Percentiles rank a stretch among this genome's conserved stretches.
These are phyloP conservation scores for Brachyhypopomus occidentalis DNA, from an alignment of 2,113 vertebrate species.

Conservation along the genomic window DNA sequence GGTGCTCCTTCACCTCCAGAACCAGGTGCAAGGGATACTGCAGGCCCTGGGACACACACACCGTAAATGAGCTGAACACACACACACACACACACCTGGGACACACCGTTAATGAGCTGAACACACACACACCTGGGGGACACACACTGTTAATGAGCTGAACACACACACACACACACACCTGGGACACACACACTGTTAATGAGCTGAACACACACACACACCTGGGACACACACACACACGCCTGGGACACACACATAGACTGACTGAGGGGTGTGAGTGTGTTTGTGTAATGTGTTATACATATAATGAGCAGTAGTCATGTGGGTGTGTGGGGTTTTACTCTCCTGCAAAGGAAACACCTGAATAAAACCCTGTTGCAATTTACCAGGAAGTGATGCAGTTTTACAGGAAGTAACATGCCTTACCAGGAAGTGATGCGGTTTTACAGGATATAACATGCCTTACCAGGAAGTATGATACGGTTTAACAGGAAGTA, in stretches of 20 bases:
- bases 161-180: too few species aligned
- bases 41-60: slow-evolving; percentile 77
- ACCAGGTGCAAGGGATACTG: slow-evolving; percentile 87
- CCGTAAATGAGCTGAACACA: not conserved
- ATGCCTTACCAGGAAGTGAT: slow-evolving; percentile 57
- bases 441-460: slow-evolving; percentile 4
- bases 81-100: not conserved
- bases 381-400: slow-evolving; percentile 17
- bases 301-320: not conserved
- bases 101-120: too few species aligned
- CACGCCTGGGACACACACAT: too few species aligned
- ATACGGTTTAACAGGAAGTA: not conserved
- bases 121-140: too few species aligned
- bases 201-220: too few species aligned
- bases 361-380: too few species aligned
- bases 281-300: too few species aligned
- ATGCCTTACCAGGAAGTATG: slow-evolving; percentile 19
- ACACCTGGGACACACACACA: too few species aligned
- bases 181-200: too few species aligned
- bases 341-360: too few species aligned
- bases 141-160: too few species aligned
- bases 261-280: too few species aligned
- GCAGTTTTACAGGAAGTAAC: slow-evolving; percentile 5
- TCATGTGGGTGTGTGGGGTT: not conserved
- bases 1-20: slow-evolving; percentile 89